A percentile compares a stretch with the other conserved stretches of the same genome.
phyloP scores from a whole-genome alignment of 2,888 invertebrate species.

The Cataglyphis rosenhaueri region DNA sequence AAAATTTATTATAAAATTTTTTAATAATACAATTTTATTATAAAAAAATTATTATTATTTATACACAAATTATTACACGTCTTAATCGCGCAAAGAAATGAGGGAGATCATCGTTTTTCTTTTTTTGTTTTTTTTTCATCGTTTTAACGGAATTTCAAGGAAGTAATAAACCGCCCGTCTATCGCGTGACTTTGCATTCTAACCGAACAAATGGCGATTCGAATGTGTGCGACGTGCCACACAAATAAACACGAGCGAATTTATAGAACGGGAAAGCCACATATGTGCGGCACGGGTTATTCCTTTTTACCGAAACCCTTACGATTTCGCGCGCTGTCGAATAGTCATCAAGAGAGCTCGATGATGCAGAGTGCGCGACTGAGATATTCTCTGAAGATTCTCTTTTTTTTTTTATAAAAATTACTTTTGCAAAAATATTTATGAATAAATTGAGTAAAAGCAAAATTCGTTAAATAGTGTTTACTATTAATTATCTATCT shows the following conservation, averaged over 20 bases:
- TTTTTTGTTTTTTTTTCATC: background rate
- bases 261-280: slow-evolving; percentile 71
- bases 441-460: slow-evolving; percentile 4
- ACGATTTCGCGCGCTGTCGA: slow-evolving; percentile 42
- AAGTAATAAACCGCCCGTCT: background rate
- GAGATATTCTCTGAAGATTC: background rate
- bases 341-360: slow-evolving; percentile 24
- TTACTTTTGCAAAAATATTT: background rate
- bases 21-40: too few species aligned
- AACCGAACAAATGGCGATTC: slow-evolving; percentile 18
- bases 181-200: slow-evolving; percentile 37
- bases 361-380: background rate
- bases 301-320: slow-evolving; percentile 42
- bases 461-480: background rate
- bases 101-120: background rate
- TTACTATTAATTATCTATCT: background rate
- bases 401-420: background rate
- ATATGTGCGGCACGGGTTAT: slow-evolving; percentile 36
- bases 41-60: too few species aligned
- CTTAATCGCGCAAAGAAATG: background rate
- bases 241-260: slow-evolving; percentile 75
- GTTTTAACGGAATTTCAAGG: background rate
- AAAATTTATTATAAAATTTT: too few species aligned
- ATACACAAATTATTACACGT: background rate
- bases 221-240: slow-evolving; percentile 43